Conservation (phyloP, 1,140 invertebrate genomes). For the Euwallacea similis region DNA sequence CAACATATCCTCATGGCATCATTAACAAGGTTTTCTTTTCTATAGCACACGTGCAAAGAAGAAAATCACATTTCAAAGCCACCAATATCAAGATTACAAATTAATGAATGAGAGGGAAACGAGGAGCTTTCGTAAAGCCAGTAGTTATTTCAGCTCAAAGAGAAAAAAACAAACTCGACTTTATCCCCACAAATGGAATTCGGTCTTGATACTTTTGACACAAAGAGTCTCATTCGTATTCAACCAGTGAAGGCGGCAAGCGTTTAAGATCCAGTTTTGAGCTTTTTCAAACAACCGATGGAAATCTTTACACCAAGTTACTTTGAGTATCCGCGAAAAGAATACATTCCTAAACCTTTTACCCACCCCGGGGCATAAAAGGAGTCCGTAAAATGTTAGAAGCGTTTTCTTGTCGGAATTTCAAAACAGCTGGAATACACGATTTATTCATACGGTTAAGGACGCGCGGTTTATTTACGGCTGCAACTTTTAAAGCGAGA, state of each 20-base stretch:
- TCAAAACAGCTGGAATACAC: slow-evolving; percentile 22
- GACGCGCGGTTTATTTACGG: slow-evolving; percentile 4
- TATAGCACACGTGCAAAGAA: no score
- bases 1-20: no score
- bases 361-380: slow-evolving; percentile 27
- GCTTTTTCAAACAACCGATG: slow-evolving; percentile 34
- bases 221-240: slow-evolving; percentile 35
- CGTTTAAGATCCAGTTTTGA: slow-evolving; percentile 33
- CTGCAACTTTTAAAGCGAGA: background rate
- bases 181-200: slow-evolving; percentile 9
- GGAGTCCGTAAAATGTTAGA: slow-evolving; percentile 27
- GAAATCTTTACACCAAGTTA: slow-evolving; percentile 28
- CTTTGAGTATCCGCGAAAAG: slow-evolving; percentile 31
- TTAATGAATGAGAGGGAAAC: no score
- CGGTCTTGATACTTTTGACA: slow-evolving; percentile 8
- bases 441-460: slow-evolving; percentile 24
- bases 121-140: no score
- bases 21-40: no score
- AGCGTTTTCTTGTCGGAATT: slow-evolving; percentile 33
- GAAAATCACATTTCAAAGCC: no score
- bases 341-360: slow-evolving; percentile 30
- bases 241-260: slow-evolving; percentile 22
- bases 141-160: no score
- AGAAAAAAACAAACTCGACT: slow-evolving; percentile 1
- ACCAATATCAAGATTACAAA: no score